Base-by-base conservation (phyloP, 2,888 invertebrate genomes). In the Caenorhabditis angaria region DNA sequence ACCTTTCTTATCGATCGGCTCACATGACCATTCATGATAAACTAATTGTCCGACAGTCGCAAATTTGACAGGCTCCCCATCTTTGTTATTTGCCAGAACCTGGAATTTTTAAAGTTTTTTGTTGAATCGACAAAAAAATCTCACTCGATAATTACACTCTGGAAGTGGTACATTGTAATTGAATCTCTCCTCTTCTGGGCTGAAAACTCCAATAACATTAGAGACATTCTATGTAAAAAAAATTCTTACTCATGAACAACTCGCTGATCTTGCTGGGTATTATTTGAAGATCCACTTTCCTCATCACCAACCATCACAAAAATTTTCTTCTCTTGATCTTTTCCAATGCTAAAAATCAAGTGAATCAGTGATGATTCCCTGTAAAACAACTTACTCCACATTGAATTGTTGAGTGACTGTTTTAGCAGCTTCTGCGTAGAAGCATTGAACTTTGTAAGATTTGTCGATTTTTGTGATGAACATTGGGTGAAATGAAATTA, bases 1-100 rank as follows among this genome's bases (percentile, higher is more conserved):
- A 73, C 72, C 35, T 27, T 64, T 65, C 14, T 65, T 28, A 5
- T 60, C 53, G 0, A 55, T 29, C 25, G 72, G 61, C 28, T 79
- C 76, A 67, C 84, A 84, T n/a, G 79, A 78, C 84, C 84, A 84
- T 47, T 80, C 75, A 58, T 84, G 84, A 65, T 83, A 83, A 48
- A 84, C 83, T 10, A 65, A 56, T 60, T 84, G 83, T 12, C 84
- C 84, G 47, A 84, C 83, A 22, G 78, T 82, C 22, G 83, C 82
- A 62, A 82, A 84, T 48, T 78, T 77, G n/a, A 84, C 82, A 5
- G 78, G 72, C 55, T 80, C 82, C 12, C 82, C 83, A 28, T 48
- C 70, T 56, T 70, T 70, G 0, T 54, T 62, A 29, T 78, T 80
- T 10, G 77, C 65, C 14, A 78, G 65, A n/a, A 82, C 80, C 72